phyloP scores from a whole-genome alignment of 2,888 invertebrate species.

The Tenthredo livida region DNA sequence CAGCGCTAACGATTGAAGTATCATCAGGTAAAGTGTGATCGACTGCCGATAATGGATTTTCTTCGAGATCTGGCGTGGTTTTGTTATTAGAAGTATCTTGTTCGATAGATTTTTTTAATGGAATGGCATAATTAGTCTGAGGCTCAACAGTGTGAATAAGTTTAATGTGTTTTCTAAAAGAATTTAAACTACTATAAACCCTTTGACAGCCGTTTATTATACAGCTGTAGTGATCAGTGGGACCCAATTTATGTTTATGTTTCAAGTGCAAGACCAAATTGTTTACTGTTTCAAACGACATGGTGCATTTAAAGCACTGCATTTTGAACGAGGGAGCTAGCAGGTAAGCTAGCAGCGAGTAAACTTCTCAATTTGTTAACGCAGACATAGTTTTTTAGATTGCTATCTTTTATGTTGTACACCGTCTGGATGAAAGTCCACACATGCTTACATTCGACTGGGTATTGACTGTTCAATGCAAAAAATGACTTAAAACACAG shows the following conservation, averaged over 20 bases:
- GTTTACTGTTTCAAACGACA: slow-evolving; percentile 25
- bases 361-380: slow-evolving; percentile 31
- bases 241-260: background rate
- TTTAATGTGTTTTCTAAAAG: slow-evolving; percentile 45
- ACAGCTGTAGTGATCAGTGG: slow-evolving; percentile 41
- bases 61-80: background rate
- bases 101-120: background rate
- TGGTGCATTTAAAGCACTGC: slow-evolving; percentile 31
- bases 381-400: slow-evolving; percentile 11
- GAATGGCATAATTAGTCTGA: background rate
- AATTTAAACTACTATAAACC: background rate
- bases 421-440: slow-evolving; percentile 31
- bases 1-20: slow-evolving; percentile 5
- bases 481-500: slow-evolving; percentile 46
- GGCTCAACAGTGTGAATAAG: background rate
- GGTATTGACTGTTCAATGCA: slow-evolving; percentile 35
- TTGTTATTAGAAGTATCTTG: background rate
- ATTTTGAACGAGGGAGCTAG: background rate
- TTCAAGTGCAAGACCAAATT: slow-evolving; percentile 15
- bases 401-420: slow-evolving; percentile 12
- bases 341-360: background rate
- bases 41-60: background rate
- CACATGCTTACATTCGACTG: slow-evolving; percentile 39
- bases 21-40: background rate
- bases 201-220: slow-evolving; percentile 12